Base-by-base conservation (phyloP, 2,113 vertebrate species). In the Xiphorhynchus elegans region DNA sequence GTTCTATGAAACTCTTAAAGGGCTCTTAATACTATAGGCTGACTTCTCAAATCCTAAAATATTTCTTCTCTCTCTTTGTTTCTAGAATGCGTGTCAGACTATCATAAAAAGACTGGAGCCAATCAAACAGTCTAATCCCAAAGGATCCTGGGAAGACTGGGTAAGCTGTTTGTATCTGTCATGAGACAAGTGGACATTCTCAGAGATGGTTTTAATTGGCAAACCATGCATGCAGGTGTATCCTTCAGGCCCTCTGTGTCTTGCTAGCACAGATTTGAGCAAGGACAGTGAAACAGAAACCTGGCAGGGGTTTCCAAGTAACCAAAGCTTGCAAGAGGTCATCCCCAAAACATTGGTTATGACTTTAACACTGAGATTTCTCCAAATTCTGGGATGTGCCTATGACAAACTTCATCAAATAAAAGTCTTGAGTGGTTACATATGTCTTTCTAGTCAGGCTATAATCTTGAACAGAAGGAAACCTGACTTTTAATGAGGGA, bases 141-240 rank as follows among this genome's bases (percentile, higher is more conserved):
- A 92, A 58, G 99, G 98, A 78, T 96, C 97, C 77, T 99, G 99
- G 99, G 98, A 99, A 84, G 97, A 98, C 46, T 99, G 99, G 99
- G 99, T 99, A 96, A 98, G 98, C 31, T 85, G 40, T 73, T 81
- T 93, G 76, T 64, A 15, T 46, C 21, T 63, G 59, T 70, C 2
- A 3, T 2, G 15, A 89, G 40, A 53, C 75, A 87, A 77, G 7
- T 33, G 69, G 49, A 26, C 18, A 12, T 50, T 39, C 28, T 39
- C 39, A 69, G 58, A 64, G 29, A 21, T 59, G 50, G 35, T 74
- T 87, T 75, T 62, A 35, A 6, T 21, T 76, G 53, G 16, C 35
- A 88, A 72, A 52, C 17, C 8, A 13, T 4, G 1, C 39, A 31
- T 60, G 31, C 37, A 84, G 44, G 9, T 80, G n/a, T 44, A 42